Conservation (phyloP, 2,113 vertebrate species). For the Nannobrachium achirus region DNA sequence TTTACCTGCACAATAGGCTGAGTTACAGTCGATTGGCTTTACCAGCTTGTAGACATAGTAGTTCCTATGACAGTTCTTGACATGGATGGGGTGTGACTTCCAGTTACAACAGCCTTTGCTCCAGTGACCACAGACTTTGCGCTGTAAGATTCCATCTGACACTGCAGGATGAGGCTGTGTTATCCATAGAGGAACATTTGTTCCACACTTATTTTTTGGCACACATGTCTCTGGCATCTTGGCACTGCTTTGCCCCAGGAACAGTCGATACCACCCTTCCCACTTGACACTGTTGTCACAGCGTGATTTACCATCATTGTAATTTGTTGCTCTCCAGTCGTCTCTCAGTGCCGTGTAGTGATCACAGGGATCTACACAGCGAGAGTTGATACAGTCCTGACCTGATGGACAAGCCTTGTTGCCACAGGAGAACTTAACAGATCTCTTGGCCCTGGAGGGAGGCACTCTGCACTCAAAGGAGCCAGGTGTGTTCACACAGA, state of each 20-base stretch:
- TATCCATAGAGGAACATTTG: constrained; percentile 45
- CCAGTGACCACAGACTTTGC: constrained; percentile 23
- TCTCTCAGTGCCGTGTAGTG: constrained; percentile 46
- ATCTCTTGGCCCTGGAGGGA: too few species aligned
- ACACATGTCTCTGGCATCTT: constrained; percentile 59
- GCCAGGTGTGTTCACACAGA: constrained; percentile 41
- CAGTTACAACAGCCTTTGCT: accelerated
- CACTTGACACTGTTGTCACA: constrained; percentile 12
- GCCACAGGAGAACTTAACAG: too few species aligned
- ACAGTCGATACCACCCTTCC: constrained; percentile 64
- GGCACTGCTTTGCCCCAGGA: constrained; percentile 29
- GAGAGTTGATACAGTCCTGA: too few species aligned
- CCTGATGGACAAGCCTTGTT: too few species aligned
- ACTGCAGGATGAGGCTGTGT: constrained; percentile 44
- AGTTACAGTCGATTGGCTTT: accelerated
- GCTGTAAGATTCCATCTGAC: constrained; percentile 23
- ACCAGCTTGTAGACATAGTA: too few species aligned
- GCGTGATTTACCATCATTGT: accelerated
- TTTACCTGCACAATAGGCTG: constrained; percentile 70
- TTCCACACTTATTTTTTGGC: constrained; percentile 37
- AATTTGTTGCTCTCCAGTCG: constrained; percentile 53
- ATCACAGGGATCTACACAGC: too few species aligned
- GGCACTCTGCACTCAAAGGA: constrained; percentile 64
- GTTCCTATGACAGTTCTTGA: constrained; percentile 58
- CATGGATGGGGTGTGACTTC: constrained; percentile 7